phyloP scores from a whole-genome alignment of 1,140 invertebrate genomes.

The Antheraea mylitta region DNA sequence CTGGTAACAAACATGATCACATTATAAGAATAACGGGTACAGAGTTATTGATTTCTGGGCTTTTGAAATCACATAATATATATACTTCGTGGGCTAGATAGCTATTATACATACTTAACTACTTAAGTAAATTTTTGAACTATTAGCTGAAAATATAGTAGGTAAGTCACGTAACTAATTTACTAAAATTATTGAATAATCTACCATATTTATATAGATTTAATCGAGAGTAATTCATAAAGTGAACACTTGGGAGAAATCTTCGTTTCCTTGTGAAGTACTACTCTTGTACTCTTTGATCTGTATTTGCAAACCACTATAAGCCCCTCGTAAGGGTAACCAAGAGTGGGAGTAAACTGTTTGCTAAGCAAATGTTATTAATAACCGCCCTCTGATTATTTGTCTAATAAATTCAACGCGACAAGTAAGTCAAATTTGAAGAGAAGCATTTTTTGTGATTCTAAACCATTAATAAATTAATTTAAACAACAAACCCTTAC shows the following conservation, averaged over 20 bases:
- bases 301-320: slow-evolving; percentile 57
- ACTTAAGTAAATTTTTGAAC: too few species aligned
- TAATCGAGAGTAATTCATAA: slow-evolving; percentile 17
- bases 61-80: too few species aligned
- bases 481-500: neutral
- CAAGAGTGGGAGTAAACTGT: slow-evolving; percentile 43
- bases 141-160: too few species aligned
- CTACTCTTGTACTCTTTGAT: slow-evolving; percentile 53
- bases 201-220: neutral
- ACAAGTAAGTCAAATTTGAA: neutral
- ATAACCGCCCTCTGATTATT: slow-evolving; percentile 34
- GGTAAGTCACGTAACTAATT: too few species aligned
- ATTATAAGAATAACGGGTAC: too few species aligned
- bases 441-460: neutral
- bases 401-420: slow-evolving; percentile 12
- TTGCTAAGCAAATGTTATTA: slow-evolving; percentile 63
- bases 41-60: too few species aligned
- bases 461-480: neutral
- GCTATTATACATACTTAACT: too few species aligned
- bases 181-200: too few species aligned
- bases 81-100: too few species aligned
- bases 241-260: slow-evolving; percentile 31
- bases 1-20: too few species aligned
- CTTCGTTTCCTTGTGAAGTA: slow-evolving; percentile 32
- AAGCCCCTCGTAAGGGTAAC: slow-evolving; percentile 43